These are phyloP conservation scores for Antheraea yamamai DNA, from an alignment of 2,888 invertebrate species.

Conservation along the genomic window DNA sequence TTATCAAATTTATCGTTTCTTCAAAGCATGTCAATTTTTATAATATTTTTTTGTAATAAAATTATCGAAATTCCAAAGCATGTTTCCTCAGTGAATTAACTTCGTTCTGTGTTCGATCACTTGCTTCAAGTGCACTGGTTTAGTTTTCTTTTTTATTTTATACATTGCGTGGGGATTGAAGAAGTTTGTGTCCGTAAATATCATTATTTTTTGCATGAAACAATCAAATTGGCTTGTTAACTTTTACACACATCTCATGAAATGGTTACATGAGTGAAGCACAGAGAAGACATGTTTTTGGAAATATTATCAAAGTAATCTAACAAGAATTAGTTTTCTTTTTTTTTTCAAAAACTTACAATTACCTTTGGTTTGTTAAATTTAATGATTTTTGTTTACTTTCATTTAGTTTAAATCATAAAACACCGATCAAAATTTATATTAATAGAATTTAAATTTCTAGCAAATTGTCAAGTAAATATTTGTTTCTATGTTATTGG, in stretches of 20 bases:
- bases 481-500: too few species aligned
- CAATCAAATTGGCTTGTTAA: constrained; percentile 34
- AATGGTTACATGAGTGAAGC: constrained; percentile 28
- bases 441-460: background rate
- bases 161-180: constrained; percentile 22
- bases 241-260: constrained; percentile 21
- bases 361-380: background rate
- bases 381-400: background rate
- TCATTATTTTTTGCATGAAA: constrained; percentile 47
- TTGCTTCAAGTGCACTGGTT: constrained; percentile 52
- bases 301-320: constrained; percentile 7
- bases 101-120: constrained; percentile 55
- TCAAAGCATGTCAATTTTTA: constrained; percentile 29
- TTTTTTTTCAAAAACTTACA: background rate
- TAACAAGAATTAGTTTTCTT: constrained; percentile 11
- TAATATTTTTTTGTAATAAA: constrained; percentile 32
- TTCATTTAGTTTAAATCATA: background rate
- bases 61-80: constrained; percentile 51
- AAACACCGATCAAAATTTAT: background rate
- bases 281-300: constrained; percentile 25
- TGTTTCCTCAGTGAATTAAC: constrained; percentile 65
- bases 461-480: too few species aligned
- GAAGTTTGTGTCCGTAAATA: constrained; percentile 46
- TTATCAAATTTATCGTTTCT: constrained; percentile 45
- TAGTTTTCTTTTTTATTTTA: constrained; percentile 10